Evolutionary conservation across 37 sponge, comb jelly and placozoan species (phyloP), one percentile per base, ranked within the genome.

Genomic region (Chondrosia reniformis): DNA sequence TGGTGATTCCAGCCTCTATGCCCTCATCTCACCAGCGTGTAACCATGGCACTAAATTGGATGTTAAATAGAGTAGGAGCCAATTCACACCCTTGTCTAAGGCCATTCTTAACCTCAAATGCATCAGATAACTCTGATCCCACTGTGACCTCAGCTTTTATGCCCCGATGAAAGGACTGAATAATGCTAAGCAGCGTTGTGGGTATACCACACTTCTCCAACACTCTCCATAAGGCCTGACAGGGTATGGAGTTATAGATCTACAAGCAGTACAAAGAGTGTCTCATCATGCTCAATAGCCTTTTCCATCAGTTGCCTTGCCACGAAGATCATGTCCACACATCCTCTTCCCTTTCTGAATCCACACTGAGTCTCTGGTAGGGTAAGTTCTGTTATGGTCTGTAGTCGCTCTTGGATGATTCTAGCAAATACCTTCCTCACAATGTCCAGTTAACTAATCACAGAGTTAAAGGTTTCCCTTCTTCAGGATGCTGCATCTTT

Each of bases 331-430:
- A 80, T 81, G 63, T 81, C 82, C 4, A 39, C 24, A 44, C 80
- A 80, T 7, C 75, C 76, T 12, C 83, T 37, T 12, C 64, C 83
- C 37, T 77, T 84, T 45, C 78, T 37, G 37, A 84, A 84, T 22
- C 78, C 78, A 84, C 84, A 77, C 72, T 84, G 79, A 52, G 84
- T 77, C 37, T 84, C 79, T 74, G 82, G 82, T 64, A 81, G 33
- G 33, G 56, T 40, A 30, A 28, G 49, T 64, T 79, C 80, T 65
- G 75, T 75, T 24, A 81, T 57, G 46, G 28, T 2, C 45, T 74
- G 75, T n/a, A 63, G 65, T 6, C 83, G 10, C 13, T 82, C 76
- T 46, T 84, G 84, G 3, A 77, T 31, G 31, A 84, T 84, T 54
- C 84, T 62, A 10, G 78, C 78, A 42, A 84, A 63, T 0, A 84